phyloP scores from a whole-genome alignment of 2,888 invertebrate genomes.

The Cheilosia scutellata region DNA sequence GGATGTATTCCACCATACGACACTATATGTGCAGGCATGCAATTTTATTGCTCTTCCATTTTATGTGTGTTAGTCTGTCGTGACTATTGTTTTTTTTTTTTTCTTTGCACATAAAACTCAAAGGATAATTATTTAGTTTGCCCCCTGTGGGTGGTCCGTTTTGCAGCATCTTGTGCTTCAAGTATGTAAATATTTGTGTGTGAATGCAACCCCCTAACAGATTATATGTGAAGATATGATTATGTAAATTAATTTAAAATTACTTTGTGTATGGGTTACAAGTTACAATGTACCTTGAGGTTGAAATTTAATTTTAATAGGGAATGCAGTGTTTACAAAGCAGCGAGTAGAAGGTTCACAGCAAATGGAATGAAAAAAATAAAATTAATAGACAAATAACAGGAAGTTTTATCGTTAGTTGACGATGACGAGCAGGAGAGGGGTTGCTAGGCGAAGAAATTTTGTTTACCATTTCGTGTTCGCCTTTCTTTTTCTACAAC shows the following conservation, averaged over 20 bases:
- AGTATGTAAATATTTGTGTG: slow-evolving; percentile 4
- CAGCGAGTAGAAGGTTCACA: background rate
- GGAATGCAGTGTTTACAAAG: slow-evolving; percentile 2
- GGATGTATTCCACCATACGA: slow-evolving; percentile 2
- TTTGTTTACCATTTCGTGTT: slow-evolving; percentile 9
- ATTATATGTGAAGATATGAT: slow-evolving; percentile 66
- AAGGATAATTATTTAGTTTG: slow-evolving; percentile 66
- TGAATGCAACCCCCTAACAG: slow-evolving; percentile 32
- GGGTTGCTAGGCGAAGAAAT: slow-evolving; percentile 31
- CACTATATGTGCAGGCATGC: slow-evolving; percentile 13
- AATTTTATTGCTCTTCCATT: slow-evolving; percentile 44
- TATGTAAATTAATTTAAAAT: slow-evolving; percentile 74
- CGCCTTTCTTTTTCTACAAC: slow-evolving; percentile 9
- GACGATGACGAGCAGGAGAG: slow-evolving; percentile 26
- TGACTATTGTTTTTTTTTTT: slow-evolving; percentile 8
- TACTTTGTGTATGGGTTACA: slow-evolving; percentile 69
- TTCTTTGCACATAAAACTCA: slow-evolving; percentile 26
- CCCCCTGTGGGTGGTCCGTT: background rate
- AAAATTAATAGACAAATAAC: slow-evolving; percentile 53
- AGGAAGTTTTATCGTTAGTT: slow-evolving; percentile 61
- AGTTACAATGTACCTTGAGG: slow-evolving; percentile 63
- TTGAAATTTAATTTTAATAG: slow-evolving; percentile 62
- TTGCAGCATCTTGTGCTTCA: slow-evolving; percentile 1
- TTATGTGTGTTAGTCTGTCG: background rate
- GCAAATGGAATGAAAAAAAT: background rate